Evolutionary conservation across 2,888 invertebrate genomes (phyloP).

Genomic region (Dryadula phaetusa): DNA sequence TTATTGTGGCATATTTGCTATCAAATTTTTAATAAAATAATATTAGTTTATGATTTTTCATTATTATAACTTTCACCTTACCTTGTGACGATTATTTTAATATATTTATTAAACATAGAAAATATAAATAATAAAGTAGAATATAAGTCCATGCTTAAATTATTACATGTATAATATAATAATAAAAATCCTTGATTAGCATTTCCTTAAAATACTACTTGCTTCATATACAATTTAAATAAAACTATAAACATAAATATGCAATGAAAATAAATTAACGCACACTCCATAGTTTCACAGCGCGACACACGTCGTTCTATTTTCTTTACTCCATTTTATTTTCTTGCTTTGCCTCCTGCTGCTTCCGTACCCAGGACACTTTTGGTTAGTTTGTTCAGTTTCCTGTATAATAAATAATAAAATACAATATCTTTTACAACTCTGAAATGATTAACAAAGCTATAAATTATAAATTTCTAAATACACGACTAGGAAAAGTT

Average conservation of each 20-base stretch:
- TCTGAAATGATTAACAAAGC: conserved; percentile 13
- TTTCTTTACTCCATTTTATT: conserved; percentile 71
- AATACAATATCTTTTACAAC: conserved; percentile 47
- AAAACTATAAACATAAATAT: not conserved
- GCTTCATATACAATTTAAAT: not conserved
- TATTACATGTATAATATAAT: not conserved
- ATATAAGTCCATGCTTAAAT: not conserved
- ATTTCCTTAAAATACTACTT: not conserved
- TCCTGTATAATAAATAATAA: conserved; percentile 82
- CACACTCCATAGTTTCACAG: conserved; percentile 59
- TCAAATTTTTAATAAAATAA: not conserved
- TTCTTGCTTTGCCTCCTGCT: conserved; percentile 76
- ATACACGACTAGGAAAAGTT: not conserved
- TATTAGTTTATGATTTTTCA: not conserved
- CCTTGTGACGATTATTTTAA: too few species aligned
- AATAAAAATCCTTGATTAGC: not conserved
- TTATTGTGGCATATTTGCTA: not conserved
- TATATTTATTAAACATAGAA: not conserved
- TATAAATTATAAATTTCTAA: not conserved
- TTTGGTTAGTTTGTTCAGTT: conserved; percentile 83
- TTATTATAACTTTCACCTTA: not conserved
- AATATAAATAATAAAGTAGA: not conserved
- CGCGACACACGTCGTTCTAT: conserved; percentile 71
- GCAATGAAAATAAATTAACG: conserved; percentile 34
- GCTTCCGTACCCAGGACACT: conserved; percentile 81